Conservation (phyloP, 2,888 invertebrate genomes). For the Agrotis exclamationis region DNA sequence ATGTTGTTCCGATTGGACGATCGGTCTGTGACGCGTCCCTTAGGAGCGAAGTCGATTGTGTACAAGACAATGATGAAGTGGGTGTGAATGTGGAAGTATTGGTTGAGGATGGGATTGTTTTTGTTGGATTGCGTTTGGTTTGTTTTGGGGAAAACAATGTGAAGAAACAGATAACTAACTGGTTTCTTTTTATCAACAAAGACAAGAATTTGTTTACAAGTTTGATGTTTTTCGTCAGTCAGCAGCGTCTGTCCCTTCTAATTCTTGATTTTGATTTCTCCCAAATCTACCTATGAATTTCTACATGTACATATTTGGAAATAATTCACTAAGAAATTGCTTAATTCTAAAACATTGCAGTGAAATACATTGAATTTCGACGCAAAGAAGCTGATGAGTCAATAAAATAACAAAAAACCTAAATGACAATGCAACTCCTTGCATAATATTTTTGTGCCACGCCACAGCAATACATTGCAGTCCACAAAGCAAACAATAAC, state of each 20-base stretch:
- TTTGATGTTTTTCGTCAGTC: too few species aligned
- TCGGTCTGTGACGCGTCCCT: constrained; percentile 66
- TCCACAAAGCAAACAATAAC: constrained; percentile 61
- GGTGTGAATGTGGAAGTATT: constrained; percentile 56
- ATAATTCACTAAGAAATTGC: background rate
- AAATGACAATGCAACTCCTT: background rate
- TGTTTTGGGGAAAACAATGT: background rate
- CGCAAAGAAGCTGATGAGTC: background rate
- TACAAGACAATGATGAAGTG: constrained; percentile 73
- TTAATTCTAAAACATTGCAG: background rate
- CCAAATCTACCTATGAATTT: background rate
- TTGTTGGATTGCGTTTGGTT: constrained; percentile 32
- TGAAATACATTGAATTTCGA: background rate
- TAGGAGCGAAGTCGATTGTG: constrained; percentile 66
- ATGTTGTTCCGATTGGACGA: constrained; percentile 70
- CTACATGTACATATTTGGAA: background rate
- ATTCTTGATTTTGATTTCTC: too few species aligned
- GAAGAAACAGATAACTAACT: background rate
- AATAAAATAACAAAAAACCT: background rate
- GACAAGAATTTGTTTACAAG: too few species aligned
- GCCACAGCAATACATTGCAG: constrained; percentile 25
- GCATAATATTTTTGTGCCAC: constrained; percentile 9
- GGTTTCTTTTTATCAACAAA: background rate
- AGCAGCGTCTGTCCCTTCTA: too few species aligned
- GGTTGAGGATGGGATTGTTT: constrained; percentile 38